A percentile compares a stretch with the other conserved stretches of the same genome.
phyloP scores from a whole-genome alignment of 2,797 vertebrate species.

The Clamator glandarius region DNA sequence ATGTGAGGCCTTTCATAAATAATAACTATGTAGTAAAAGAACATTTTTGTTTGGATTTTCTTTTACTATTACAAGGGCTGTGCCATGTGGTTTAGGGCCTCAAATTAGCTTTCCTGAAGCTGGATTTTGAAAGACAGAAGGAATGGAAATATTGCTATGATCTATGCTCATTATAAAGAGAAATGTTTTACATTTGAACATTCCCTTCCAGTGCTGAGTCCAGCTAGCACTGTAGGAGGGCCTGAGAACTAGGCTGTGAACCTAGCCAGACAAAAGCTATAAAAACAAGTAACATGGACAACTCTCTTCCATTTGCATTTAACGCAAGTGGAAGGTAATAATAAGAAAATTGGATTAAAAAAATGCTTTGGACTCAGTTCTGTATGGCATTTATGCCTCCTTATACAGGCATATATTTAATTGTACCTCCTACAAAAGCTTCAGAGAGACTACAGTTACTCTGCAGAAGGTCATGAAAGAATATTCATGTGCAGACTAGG shows the following conservation, averaged over 20 bases:
- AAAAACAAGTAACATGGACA: not conserved
- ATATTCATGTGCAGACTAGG: not conserved
- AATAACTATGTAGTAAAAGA: not conserved
- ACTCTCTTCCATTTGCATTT: slow-evolving; percentile 23
- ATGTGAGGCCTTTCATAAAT: not conserved
- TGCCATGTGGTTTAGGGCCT: not conserved
- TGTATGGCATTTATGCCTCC: not conserved
- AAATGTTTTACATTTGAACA: slow-evolving; percentile 31
- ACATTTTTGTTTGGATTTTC: not conserved
- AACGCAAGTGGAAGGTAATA: not conserved
- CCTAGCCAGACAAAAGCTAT: not conserved
- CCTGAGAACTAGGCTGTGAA: not conserved
- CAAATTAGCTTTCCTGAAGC: not conserved
- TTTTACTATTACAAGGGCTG: not conserved
- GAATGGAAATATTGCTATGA: slow-evolving; percentile 10
- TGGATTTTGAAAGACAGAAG: not conserved
- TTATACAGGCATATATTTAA: not conserved
- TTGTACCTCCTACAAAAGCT: not conserved
- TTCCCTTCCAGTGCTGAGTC: not conserved
- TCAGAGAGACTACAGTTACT: not conserved
- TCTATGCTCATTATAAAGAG: slow-evolving; percentile 3
- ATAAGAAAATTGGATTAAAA: slow-evolving; percentile 2
- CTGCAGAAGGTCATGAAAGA: not conserved
- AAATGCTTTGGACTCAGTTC: not conserved
- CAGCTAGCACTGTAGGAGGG: not conserved